Evolutionary conservation across 35 echinoderm and acorn worm species (phyloP).

Genomic region (Heliocidaris erythrogramma): DNA sequence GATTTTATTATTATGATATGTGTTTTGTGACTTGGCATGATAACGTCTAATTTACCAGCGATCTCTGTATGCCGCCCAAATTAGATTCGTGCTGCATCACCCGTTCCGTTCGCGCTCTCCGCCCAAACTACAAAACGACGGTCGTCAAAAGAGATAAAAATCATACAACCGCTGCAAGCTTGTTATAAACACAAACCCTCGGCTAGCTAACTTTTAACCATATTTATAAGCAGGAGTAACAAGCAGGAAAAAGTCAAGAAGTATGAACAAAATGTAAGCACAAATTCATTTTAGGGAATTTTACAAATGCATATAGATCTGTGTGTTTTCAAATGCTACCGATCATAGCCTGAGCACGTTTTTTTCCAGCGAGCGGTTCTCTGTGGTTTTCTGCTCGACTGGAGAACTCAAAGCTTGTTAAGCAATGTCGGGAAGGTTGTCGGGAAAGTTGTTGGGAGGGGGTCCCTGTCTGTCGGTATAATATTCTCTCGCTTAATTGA

Average conservation of each 20-base stretch:
- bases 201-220: neutral
- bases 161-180: neutral
- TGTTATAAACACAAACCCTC: neutral
- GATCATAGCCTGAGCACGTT: neutral
- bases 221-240: neutral
- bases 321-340: neutral
- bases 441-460: too few species aligned
- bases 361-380: neutral
- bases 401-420: neutral
- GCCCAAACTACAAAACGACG: neutral
- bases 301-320: conserved; percentile 1
- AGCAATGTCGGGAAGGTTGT: neutral
- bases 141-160: neutral
- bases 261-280: neutral
- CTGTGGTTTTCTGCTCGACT: neutral
- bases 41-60: conserved; percentile 32
- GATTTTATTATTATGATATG: neutral
- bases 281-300: neutral
- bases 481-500: neutral
- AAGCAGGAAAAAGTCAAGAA: neutral
- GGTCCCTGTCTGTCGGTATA: too few species aligned
- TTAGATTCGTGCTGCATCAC: neutral
- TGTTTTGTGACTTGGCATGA: conserved; percentile 37
- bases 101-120: neutral
- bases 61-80: conserved; percentile 31